These are phyloP conservation scores for Dryadula phaetusa DNA, from an alignment of 2,888 invertebrate genomes.

Conservation along the genomic window DNA sequence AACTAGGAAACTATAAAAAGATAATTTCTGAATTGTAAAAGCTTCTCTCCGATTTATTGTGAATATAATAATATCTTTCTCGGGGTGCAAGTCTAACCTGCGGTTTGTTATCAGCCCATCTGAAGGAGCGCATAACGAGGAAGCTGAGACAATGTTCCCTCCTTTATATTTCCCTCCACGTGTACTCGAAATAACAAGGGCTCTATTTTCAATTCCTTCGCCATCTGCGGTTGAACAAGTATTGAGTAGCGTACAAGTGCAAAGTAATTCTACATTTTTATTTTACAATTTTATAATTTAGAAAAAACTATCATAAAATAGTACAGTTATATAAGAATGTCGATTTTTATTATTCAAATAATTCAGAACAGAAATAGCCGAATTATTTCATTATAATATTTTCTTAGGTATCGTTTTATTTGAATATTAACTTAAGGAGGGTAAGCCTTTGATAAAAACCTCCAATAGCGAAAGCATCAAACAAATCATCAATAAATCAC, in stretches of 20 bases:
- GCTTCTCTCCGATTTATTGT: constrained; percentile 40
- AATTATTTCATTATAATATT: not conserved
- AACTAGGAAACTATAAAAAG: not conserved
- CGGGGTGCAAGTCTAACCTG: constrained; percentile 53
- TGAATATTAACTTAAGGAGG: constrained; percentile 30
- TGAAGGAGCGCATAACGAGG: constrained; percentile 76
- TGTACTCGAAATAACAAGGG: constrained; percentile 81
- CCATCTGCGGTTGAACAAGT: constrained; percentile 33
- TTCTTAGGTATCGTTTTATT: not conserved
- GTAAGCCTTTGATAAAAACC: constrained; percentile 72
- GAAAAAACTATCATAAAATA: not conserved
- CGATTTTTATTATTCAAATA: not conserved
- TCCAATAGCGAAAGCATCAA: constrained; percentile 59
- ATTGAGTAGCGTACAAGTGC: not conserved
- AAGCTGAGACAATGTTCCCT: constrained; percentile 70
- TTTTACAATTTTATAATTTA: not conserved
- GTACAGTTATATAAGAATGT: not conserved
- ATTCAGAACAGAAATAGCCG: not conserved
- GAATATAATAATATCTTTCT: constrained; percentile 56
- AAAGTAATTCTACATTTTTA: constrained; percentile 3
- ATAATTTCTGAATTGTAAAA: constrained; percentile 31
- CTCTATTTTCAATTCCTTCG: constrained; percentile 75
- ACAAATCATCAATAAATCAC: constrained; percentile 66
- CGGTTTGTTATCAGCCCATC: constrained; percentile 78
- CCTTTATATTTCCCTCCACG: constrained; percentile 78